Evolutionary conservation across 2,113 vertebrate species (phyloP).

Genomic region (Oncorhynchus tshawytscha): DNA sequence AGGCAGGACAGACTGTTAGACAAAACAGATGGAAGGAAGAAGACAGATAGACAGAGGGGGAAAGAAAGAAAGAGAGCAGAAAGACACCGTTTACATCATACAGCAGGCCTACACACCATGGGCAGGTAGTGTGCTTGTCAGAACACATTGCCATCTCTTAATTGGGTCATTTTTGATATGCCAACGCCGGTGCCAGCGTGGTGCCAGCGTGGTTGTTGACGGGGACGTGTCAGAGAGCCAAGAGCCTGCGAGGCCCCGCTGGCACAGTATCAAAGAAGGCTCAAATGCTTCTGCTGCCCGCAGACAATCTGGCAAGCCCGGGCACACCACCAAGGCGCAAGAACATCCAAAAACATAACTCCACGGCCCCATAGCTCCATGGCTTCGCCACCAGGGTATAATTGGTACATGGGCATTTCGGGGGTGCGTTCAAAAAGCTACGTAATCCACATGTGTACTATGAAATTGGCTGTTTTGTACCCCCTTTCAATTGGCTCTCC

Average conservation of each 20-base stretch:
- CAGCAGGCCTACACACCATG: slow-evolving; percentile 22
- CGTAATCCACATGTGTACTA: slow-evolving; percentile 80
- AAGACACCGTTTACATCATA: background rate
- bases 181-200: slow-evolving; percentile 59
- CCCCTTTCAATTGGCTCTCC: slow-evolving; percentile 31
- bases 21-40: slow-evolving; percentile 12
- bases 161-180: slow-evolving; percentile 76
- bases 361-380: slow-evolving; percentile 54
- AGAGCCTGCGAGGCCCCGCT: slow-evolving; percentile 66
- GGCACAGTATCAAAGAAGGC: slow-evolving; percentile 72
- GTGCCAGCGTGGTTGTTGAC: slow-evolving; percentile 66
- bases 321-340: slow-evolving; percentile 57
- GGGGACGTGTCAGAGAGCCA: slow-evolving; percentile 62
- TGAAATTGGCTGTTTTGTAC: slow-evolving; percentile 79
- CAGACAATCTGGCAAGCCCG: slow-evolving; percentile 68
- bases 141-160: slow-evolving; percentile 71
- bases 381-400: slow-evolving; percentile 61
- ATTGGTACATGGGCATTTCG: slow-evolving; percentile 73
- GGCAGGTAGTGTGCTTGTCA: slow-evolving; percentile 75
- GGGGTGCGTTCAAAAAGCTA: slow-evolving; percentile 64
- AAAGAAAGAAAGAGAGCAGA: slow-evolving; percentile 31
- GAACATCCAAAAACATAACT: slow-evolving; percentile 59
- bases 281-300: slow-evolving; percentile 58
- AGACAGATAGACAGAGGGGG: slow-evolving; percentile 12
- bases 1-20: slow-evolving; percentile 34